phyloP scores from a whole-genome alignment of 92 coral and sea anemone species.

The Meandrina meandrites region DNA sequence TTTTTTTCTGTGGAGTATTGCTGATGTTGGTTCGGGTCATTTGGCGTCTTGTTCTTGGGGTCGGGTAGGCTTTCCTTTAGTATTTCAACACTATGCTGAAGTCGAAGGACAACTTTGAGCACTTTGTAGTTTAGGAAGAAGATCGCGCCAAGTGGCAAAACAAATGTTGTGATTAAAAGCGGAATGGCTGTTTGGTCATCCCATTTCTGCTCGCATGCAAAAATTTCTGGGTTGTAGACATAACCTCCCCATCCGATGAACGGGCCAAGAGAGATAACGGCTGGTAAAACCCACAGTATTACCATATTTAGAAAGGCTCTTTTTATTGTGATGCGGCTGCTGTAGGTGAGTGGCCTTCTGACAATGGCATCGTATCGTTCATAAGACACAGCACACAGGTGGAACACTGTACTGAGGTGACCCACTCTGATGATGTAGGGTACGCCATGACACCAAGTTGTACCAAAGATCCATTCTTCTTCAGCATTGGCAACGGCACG shows the following conservation, averaged over 20 bases:
- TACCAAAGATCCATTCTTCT: conserved; percentile 14
- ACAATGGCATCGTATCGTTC: conserved; percentile 20
- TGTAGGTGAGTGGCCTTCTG: conserved; percentile 5
- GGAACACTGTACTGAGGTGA: not conserved
- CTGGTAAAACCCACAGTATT: conserved; percentile 4
- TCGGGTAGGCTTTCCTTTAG: not conserved
- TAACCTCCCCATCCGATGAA: conserved; percentile 22
- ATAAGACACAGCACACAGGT: conserved; percentile 18
- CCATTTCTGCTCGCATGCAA: conserved; percentile 5
- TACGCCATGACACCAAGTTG: not conserved
- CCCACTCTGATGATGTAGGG: not conserved
- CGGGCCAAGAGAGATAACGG: not conserved
- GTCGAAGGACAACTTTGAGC: conserved; percentile 10
- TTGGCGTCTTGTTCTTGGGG: not conserved
- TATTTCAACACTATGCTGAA: not conserved
- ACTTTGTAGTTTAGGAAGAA: not conserved
- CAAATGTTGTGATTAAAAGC: not conserved
- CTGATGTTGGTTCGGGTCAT: not conserved
- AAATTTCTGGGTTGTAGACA: not conserved
- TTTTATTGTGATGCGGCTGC: not conserved
- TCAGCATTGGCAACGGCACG: not conserved
- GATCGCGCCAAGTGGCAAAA: not conserved
- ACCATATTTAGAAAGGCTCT: not conserved
- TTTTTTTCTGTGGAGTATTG: not conserved
- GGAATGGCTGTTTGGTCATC: not conserved